Evolutionary conservation across 2,888 invertebrate genomes (phyloP), one percentile per base, ranked within the genome.

Genomic region (Selenia dentaria): DNA sequence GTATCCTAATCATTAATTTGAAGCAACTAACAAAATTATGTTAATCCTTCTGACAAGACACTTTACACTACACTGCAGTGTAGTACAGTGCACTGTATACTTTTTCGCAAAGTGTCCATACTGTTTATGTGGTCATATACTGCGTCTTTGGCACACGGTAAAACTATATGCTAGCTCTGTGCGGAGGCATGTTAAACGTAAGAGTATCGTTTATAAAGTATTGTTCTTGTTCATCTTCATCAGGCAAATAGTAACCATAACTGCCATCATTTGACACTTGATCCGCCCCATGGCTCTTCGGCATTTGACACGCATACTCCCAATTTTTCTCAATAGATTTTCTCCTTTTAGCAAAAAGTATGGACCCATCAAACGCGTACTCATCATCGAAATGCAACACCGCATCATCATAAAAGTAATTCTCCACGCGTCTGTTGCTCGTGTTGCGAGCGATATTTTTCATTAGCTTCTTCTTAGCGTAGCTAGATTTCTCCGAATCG

Each of bases 341-440:
- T 89, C 90, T 88, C 13, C 90, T 44, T 41, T 90, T 90, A 2
- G 90, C 88, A 48, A 87, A 90, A 11, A 90, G 50, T 47, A 87
- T 88, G 1, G 91, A 89, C 0, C 91, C 90, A 39, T 91, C 91
- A 55, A 90, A 87, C 0, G 87, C 83, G 59, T 89, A 89, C 40
- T 91, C 90, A 32, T 91, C 91, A 20, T 91, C 91, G 51, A 91
- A 88, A 40, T 85, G 85, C 26, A 91, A 43, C 0, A 91, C 87
- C 0, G 91, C 86, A 34, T 91, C 91, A 36, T 91, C 91, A 40
- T 91, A 91, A 61, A 91, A 91, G 34, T 91, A 91, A 34, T 90
- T 91, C 24, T 88, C 83, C 0, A 75, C 65, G 0, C 72, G 61
- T 51, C 60, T 74, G 10, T 72, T 69, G 9, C 60, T 66, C 0